These are phyloP conservation scores for Apodemus agrarius DNA, from an alignment of 2,797 vertebrate species.

Conservation along the genomic window DNA sequence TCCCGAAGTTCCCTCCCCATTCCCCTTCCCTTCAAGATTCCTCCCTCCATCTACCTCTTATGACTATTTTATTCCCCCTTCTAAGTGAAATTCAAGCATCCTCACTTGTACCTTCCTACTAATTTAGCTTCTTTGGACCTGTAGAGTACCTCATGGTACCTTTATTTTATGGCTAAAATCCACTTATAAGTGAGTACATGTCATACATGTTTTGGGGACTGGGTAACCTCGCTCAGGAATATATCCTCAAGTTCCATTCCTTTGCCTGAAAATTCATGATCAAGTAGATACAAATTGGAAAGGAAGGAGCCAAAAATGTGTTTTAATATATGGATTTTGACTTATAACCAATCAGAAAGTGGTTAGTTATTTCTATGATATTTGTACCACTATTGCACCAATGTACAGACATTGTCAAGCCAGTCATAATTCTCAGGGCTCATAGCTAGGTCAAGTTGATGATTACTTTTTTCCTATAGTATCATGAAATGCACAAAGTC, in stretches of 20 bases:
- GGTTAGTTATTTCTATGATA: background rate
- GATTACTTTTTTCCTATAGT: background rate
- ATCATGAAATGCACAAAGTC: background rate
- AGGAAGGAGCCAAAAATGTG: background rate
- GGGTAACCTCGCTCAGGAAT: background rate
- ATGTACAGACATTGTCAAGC: background rate
- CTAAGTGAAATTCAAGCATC: background rate
- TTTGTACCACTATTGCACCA: background rate
- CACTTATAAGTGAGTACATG: background rate
- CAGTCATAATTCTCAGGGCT: background rate
- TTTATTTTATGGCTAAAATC: background rate
- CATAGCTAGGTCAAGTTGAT: background rate
- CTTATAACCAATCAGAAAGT: background rate
- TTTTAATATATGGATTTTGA: background rate
- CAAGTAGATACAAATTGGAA: background rate
- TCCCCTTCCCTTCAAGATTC: background rate
- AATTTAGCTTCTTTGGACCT: background rate
- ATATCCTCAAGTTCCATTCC: background rate
- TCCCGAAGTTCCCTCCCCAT: background rate
- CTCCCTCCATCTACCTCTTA: background rate
- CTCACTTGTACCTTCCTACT: background rate
- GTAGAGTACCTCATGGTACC: background rate
- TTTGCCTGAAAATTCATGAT: background rate
- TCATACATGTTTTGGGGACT: background rate
- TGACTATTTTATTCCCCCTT: background rate